phyloP scores from a whole-genome alignment of 2,888 invertebrate genomes.

The Minunthozetes semirufus region DNA sequence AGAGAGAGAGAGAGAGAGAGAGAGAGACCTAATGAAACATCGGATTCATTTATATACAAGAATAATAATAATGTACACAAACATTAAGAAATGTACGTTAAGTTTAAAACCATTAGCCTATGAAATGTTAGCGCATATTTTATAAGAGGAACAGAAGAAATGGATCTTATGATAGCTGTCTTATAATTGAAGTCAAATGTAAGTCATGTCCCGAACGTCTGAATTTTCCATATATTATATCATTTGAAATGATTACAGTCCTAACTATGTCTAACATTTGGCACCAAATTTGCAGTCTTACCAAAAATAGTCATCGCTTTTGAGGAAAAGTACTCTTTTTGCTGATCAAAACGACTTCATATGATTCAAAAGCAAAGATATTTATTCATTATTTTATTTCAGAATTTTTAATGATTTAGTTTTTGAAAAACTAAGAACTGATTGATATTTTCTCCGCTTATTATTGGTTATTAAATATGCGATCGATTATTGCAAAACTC shows the following conservation, averaged over 20 bases:
- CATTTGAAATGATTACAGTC: no score
- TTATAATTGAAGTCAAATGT: no score
- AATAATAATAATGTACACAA: constrained; percentile 7
- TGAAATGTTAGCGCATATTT: no score
- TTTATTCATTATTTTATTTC: background rate
- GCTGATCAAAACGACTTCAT: background rate
- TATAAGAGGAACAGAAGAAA: background rate
- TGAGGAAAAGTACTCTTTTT: no score
- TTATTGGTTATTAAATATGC: background rate
- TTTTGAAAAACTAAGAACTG: background rate
- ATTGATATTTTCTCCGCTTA: background rate
- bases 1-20: background rate
- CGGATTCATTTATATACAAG: background rate
- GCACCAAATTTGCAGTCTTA: no score
- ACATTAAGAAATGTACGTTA: constrained; percentile 3
- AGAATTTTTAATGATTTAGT: background rate
- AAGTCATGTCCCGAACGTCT: no score
- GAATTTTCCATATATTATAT: no score
- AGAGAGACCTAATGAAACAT: background rate
- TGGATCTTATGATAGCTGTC: background rate
- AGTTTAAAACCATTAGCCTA: constrained; percentile 18
- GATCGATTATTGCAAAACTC: constrained; percentile 10
- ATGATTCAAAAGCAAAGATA: background rate
- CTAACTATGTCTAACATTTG: no score
- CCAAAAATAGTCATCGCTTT: no score